Evolutionary conservation across 64 coral and sea anemone species (phyloP), one percentile per base, ranked within the genome.

Genomic region (Pocillopora damicornis): DNA sequence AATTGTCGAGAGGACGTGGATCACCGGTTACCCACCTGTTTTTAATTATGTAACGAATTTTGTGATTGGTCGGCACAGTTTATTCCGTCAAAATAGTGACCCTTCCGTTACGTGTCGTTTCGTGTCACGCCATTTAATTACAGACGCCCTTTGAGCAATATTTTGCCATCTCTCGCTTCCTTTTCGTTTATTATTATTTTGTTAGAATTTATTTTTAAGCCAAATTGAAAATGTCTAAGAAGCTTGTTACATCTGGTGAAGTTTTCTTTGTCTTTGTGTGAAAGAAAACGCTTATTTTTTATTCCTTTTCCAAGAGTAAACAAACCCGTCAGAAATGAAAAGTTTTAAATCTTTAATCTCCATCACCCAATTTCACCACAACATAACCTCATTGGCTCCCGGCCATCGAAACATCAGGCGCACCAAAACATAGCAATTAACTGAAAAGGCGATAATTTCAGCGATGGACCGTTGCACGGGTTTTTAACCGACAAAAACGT

Each of bases 1-100:
- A 92, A 86, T 15, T 61, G 16, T 14, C 75, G 62, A 80, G 74
- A 89, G 37, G 92, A 86, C 78, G 11, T 59, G 45, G 2, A 78
- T 75, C 75, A 84, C 91, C 73, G 51, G 87, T 56, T 37, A 66
- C 80, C 88, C 94, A 95, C 94, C 94, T 95, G 94, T 88, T 78
- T 77, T 59, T 25, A 18, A 34, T 80, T 1, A 63, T 89, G 67
- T 74, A 89, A 79, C 89, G 59, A 14, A 2, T 30, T 63, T 64
- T 86, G 75, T 88, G 61, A 95, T 95, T 92, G 74, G 94, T 34
- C 64, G 5, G 61, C 0, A 67, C 17, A 16, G 37, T 75, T 64
- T 60, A 88, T 73, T 80, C 26, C 63, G 23, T 35, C 76, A 9
- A 74, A 86, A 87, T 63, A 92, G 73, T 75, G 71, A 63, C 42